These are phyloP conservation scores for Hymenopus coronatus DNA, from an alignment of 2,888 invertebrate species.

Conservation along the genomic window DNA sequence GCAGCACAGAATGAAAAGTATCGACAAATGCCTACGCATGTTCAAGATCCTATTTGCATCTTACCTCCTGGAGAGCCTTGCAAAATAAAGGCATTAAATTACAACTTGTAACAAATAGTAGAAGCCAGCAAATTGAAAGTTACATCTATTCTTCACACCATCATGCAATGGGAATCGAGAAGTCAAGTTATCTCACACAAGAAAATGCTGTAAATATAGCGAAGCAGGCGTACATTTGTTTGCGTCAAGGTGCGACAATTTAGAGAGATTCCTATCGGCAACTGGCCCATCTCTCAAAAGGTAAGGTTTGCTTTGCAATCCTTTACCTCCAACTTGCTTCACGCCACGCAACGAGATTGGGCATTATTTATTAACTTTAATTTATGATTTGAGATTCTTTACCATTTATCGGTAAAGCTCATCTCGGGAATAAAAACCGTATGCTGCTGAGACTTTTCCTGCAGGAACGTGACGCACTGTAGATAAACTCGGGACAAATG, in stretches of 20 bases:
- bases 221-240: neutral
- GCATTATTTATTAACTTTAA: neutral
- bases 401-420: neutral
- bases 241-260: slow-evolving; percentile 11
- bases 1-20: neutral
- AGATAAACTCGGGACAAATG: neutral
- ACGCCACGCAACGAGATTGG: neutral
- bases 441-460: neutral
- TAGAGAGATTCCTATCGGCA: neutral
- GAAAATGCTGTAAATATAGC: neutral
- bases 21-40: neutral
- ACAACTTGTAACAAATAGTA: neutral
- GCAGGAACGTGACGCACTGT: neutral
- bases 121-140: neutral
- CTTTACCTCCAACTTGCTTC: neutral
- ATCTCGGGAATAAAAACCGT: neutral
- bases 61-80: neutral
- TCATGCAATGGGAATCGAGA: neutral
- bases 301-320: neutral
- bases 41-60: neutral
- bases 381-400: neutral
- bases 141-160: neutral
- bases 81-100: neutral
- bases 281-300: neutral
- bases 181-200: neutral